A percentile compares a stretch with the other conserved stretches of the same genome.
These are phyloP conservation scores for Mantis religiosa DNA, from an alignment of 2,888 invertebrate species.

Conservation along the genomic window DNA sequence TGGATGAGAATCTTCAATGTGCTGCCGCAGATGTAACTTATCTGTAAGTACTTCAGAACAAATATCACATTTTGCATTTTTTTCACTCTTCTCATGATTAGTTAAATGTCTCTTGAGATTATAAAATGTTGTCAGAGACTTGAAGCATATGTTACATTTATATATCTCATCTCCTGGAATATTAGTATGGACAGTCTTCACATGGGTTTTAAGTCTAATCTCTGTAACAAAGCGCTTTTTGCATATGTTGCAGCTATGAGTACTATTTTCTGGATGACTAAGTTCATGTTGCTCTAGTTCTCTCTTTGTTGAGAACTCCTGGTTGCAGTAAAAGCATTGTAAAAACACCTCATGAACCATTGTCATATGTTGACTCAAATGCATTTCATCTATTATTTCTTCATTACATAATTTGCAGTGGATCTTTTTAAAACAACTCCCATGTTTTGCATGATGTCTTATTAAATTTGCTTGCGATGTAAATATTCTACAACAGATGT, in stretches of 20 bases:
- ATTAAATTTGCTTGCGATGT: constrained; percentile 27
- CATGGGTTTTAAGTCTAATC: constrained; percentile 24
- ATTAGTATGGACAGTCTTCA: constrained; percentile 17
- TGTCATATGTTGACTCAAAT: constrained; percentile 22
- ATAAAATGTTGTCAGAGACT: constrained; percentile 17
- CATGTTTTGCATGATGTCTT: constrained; percentile 28
- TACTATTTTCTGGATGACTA: constrained; percentile 10
- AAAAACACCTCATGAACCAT: constrained; percentile 9
- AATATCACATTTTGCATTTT: constrained; percentile 8
- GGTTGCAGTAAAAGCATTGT: constrained; percentile 14
- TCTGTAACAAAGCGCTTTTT: constrained; percentile 23
- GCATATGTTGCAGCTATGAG: constrained; percentile 18
- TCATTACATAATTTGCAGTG: constrained; percentile 18
- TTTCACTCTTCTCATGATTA: constrained; percentile 22
- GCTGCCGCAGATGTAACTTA: constrained; percentile 17
- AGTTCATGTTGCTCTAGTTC: constrained; percentile 21
- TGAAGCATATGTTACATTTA: constrained; percentile 25
- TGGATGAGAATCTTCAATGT: constrained; percentile 20
- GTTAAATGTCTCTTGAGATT: constrained; percentile 24
- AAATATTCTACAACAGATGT: constrained; percentile 28
- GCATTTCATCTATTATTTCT: constrained; percentile 13
- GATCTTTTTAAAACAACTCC: neutral
- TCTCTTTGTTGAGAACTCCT: constrained; percentile 9
- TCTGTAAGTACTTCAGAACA: constrained; percentile 22
- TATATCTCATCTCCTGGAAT: constrained; percentile 15